These are phyloP conservation scores for Progne subis DNA, from an alignment of 2,113 vertebrate species.

Conservation along the genomic window DNA sequence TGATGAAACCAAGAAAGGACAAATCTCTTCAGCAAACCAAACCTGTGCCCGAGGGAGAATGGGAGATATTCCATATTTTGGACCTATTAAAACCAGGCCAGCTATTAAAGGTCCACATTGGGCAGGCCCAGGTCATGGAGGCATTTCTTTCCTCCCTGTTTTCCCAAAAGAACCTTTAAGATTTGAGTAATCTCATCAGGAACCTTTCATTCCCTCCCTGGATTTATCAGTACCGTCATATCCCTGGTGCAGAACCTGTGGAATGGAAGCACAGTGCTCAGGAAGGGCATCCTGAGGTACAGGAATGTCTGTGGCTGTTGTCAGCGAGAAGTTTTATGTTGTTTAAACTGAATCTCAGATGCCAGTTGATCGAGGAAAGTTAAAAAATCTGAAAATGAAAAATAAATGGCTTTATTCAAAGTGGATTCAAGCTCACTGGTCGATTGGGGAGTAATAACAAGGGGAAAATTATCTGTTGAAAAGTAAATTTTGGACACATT, in stretches of 20 bases:
- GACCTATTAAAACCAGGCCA: background rate
- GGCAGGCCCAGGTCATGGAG: background rate
- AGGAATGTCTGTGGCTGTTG: background rate
- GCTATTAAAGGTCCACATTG: background rate
- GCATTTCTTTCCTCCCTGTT: background rate
- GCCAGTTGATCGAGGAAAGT: background rate
- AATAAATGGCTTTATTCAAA: slow-evolving; percentile 51
- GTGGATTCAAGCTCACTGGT: background rate
- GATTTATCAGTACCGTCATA: rapidly evolving
- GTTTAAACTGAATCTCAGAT: background rate
- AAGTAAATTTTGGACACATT: slow-evolving; percentile 38
- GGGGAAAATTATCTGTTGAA: slow-evolving; percentile 58
- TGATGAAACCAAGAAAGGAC: background rate
- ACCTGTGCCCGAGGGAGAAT: background rate
- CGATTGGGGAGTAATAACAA: slow-evolving; percentile 15
- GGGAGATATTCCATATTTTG: background rate
- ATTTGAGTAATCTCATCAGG: background rate
- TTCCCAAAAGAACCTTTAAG: background rate
- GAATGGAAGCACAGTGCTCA: background rate
- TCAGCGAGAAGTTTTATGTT: background rate
- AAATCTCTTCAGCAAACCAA: background rate
- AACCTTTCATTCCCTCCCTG: background rate
- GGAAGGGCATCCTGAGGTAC: background rate
- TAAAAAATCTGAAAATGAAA: slow-evolving; percentile 36
- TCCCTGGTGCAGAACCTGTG: background rate